phyloP scores from a whole-genome alignment of 1,140 invertebrate genomes.

The Drosophila mauritiana region DNA sequence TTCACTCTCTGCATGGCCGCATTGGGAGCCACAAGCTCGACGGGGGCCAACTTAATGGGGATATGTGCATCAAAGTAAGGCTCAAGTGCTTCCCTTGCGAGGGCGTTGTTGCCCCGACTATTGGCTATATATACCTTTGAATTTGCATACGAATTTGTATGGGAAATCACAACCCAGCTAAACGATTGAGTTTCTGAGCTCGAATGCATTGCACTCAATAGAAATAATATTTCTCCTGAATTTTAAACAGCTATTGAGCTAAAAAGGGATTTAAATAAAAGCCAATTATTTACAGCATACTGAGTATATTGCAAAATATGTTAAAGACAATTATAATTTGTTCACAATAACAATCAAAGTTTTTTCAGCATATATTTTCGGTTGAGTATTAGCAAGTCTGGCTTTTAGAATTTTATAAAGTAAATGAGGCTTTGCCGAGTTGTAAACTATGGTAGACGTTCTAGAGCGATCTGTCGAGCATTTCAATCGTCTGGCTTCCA shows the following conservation, averaged over 20 bases:
- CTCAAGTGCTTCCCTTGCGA: slow-evolving; percentile 21
- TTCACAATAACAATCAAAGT: too few relatives aligned
- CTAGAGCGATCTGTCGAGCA: slow-evolving; percentile 20
- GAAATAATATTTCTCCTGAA: slow-evolving; percentile 24
- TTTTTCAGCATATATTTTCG: too few relatives aligned
- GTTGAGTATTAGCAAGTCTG: too few relatives aligned
- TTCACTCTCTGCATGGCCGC: slow-evolving; percentile 9
- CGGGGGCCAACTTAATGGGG: slow-evolving; percentile 31
- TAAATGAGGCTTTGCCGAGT: neutral
- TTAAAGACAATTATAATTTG: too few relatives aligned
- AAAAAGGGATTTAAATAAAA: neutral
- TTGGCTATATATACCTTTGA: slow-evolving; percentile 4
- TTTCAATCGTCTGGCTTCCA: slow-evolving; percentile 13
- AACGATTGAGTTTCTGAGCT: slow-evolving; percentile 32
- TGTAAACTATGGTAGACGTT: neutral
- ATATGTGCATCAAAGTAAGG: slow-evolving; percentile 44
- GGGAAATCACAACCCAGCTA: slow-evolving; percentile 12
- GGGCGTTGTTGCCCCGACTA: neutral
- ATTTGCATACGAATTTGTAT: slow-evolving; percentile 40
- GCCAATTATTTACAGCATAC: too few relatives aligned
- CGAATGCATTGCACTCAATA: slow-evolving; percentile 15
- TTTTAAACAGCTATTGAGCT: neutral
- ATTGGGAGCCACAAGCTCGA: slow-evolving; percentile 24
- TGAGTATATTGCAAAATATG: too few relatives aligned
- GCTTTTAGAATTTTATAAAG: too few relatives aligned